Conservation (phyloP, 2,888 invertebrate species). For the Leptopterna dolabrata region DNA sequence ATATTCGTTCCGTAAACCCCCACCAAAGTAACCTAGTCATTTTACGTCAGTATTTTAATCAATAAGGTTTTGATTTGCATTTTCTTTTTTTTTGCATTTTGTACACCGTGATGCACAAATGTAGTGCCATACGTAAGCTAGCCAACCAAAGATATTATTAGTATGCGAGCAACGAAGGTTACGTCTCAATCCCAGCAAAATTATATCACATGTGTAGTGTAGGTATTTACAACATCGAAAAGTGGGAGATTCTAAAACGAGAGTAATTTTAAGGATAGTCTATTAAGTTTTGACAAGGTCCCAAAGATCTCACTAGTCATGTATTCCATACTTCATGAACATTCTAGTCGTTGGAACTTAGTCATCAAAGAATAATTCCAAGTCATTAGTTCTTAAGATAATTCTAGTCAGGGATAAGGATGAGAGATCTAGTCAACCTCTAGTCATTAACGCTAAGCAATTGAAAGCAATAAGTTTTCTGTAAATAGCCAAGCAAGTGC, state of each 20-base stretch:
- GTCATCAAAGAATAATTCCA: constrained; percentile 24
- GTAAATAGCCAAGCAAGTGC: constrained; percentile 55
- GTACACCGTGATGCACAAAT: constrained; percentile 47
- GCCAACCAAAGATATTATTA: constrained; percentile 58
- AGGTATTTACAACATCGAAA: neutral
- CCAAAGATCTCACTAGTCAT: constrained; percentile 49
- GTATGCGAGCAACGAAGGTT: constrained; percentile 9
- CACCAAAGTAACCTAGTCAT: constrained; percentile 11
- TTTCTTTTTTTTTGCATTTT: constrained; percentile 26
- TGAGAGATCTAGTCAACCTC: constrained; percentile 51
- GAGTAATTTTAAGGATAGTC: neutral
- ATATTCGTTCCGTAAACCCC: neutral
- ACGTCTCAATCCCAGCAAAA: neutral
- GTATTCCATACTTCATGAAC: constrained; percentile 27
- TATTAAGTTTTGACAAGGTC: neutral
- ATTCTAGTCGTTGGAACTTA: constrained; percentile 18
- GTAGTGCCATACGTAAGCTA: constrained; percentile 58
- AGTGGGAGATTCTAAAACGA: constrained; percentile 27
- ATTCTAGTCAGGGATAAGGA: constrained; percentile 39
- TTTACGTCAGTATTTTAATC: neutral
- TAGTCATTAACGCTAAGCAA: constrained; percentile 55
- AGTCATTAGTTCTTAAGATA: constrained; percentile 43
- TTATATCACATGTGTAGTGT: neutral
- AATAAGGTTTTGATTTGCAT: neutral
- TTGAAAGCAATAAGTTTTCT: constrained; percentile 48